Evolutionary conservation across 2,888 invertebrate species (phyloP).

Genomic region (Actias luna): DNA sequence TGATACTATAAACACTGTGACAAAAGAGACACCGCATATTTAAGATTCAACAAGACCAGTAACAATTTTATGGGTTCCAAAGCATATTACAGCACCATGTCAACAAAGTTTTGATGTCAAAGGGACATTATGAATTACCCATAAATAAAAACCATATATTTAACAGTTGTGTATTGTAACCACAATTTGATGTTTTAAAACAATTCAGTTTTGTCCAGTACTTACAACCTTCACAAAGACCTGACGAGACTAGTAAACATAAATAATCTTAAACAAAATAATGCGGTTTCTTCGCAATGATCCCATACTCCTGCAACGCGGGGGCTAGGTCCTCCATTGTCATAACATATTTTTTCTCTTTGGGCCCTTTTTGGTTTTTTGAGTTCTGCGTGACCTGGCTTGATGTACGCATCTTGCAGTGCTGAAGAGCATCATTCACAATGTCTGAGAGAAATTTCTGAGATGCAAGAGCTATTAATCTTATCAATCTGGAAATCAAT

Average conservation of each 20-base stretch:
- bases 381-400: constrained; percentile 83
- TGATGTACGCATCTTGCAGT: constrained; percentile 96
- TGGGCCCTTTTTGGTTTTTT: constrained; percentile 83
- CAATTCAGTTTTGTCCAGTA: neutral
- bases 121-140: too few relatives aligned
- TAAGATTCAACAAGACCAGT: too few relatives aligned
- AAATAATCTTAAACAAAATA: constrained; percentile 87
- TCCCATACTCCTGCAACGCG: constrained; percentile 97
- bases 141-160: too few relatives aligned
- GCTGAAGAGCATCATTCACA: constrained; percentile 97
- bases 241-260: neutral
- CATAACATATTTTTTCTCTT: constrained; percentile 92
- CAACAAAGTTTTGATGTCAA: too few relatives aligned
- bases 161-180: neutral
- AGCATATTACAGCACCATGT: too few relatives aligned
- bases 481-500: constrained; percentile 83
- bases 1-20: too few relatives aligned
- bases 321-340: constrained; percentile 98
- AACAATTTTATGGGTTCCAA: too few relatives aligned
- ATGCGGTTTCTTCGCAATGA: constrained; percentile 95
- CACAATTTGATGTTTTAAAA: neutral
- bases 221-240: neutral
- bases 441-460: constrained; percentile 99
- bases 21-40: too few relatives aligned
- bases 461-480: constrained; percentile 95